Percentiles rank a stretch among this genome's conserved stretches.
Conservation (phyloP, 2,888 invertebrate species). For the Drosophila recens region DNA sequence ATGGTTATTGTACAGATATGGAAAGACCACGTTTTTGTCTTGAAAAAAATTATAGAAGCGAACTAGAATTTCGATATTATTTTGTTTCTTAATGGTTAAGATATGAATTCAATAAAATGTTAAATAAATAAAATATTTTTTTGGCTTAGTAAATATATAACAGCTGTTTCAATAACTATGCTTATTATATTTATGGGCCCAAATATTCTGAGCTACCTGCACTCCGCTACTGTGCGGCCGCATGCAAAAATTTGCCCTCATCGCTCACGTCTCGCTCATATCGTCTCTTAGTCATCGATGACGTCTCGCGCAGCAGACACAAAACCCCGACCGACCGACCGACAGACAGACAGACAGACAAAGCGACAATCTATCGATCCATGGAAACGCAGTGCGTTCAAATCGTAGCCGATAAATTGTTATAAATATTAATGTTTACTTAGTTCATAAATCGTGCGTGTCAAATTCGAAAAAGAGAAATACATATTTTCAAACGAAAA, state of each 20-base stretch:
- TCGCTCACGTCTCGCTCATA: conserved; percentile 27
- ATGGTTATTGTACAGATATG: neutral
- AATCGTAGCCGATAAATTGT: conserved; percentile 35
- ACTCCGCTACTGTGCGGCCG: conserved; percentile 42
- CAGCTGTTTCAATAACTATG: neutral
- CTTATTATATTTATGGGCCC: neutral
- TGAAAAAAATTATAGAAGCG: too few relatives aligned
- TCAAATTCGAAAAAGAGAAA: conserved; percentile 28
- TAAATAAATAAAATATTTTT: neutral
- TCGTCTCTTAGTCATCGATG: conserved; percentile 69
- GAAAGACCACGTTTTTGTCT: too few relatives aligned
- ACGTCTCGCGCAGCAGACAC: conserved; percentile 63
- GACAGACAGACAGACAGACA: conserved; percentile 19
- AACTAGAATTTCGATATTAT: too few relatives aligned
- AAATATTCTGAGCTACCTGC: conserved; percentile 38
- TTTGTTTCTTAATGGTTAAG: too few relatives aligned
- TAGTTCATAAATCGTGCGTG: conserved; percentile 34
- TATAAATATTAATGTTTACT: conserved; percentile 17
- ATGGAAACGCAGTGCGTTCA: conserved; percentile 41
- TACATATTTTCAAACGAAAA: conserved; percentile 26
- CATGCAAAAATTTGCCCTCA: conserved; percentile 49
- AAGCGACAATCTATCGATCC: too few relatives aligned
- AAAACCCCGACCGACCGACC: conserved; percentile 2
- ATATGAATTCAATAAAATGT: neutral
- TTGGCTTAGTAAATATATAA: neutral